These are phyloP conservation scores for Seriola rivoliana DNA, from an alignment of 2,113 vertebrate genomes.

Conservation along the genomic window DNA sequence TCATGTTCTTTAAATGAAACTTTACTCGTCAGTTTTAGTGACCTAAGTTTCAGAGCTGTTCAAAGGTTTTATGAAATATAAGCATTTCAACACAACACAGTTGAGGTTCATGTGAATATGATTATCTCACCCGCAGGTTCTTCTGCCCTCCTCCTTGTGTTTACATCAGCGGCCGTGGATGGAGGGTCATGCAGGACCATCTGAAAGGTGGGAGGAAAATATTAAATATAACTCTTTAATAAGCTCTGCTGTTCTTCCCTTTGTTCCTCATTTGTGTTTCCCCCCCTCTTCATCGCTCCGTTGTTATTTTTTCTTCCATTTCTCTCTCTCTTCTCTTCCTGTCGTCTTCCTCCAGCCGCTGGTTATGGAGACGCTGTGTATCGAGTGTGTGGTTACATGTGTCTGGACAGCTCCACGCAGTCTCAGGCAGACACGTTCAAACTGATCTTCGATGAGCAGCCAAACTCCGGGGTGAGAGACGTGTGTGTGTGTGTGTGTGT, in stretches of 20 bases:
- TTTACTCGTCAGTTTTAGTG: neutral
- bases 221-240: neutral
- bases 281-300: neutral
- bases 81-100: neutral
- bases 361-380: slow-evolving; percentile 82
- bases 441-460: slow-evolving; percentile 91
- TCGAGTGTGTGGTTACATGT: slow-evolving; percentile 91
- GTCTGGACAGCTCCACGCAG: slow-evolving; percentile 89
- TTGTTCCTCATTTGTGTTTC: neutral
- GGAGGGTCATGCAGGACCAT: slow-evolving; percentile 90
- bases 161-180: slow-evolving; percentile 90
- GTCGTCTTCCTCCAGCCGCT: slow-evolving; percentile 67
- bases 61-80: neutral
- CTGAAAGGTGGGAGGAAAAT: slow-evolving; percentile 86
- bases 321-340: neutral
- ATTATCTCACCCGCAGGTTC: slow-evolving; percentile 84
- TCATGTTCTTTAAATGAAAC: no score
- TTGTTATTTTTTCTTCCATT: neutral
- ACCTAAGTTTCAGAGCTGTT: no score
- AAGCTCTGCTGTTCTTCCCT: neutral
- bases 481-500: neutral
- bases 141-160: slow-evolving; percentile 97
- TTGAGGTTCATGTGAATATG: neutral
- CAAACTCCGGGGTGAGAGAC: slow-evolving; percentile 85
- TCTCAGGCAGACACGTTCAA: slow-evolving; percentile 89